Percentiles rank a stretch among this genome's conserved stretches.
phyloP scores from a whole-genome alignment of 2,113 vertebrate species.

The Anolis carolinensis region DNA sequence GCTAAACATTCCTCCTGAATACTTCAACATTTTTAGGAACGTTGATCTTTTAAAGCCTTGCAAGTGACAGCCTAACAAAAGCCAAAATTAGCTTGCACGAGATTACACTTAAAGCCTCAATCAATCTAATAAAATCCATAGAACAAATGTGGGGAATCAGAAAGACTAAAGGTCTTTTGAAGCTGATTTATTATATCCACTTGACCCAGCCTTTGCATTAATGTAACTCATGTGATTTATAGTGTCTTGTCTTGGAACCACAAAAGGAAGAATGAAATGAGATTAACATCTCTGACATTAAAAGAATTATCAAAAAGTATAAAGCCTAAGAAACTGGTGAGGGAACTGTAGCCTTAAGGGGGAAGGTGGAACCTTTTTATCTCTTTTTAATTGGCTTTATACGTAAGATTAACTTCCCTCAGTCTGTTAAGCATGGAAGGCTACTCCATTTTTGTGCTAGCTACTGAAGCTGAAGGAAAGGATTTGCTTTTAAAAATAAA shows the following conservation, averaged over 20 bases:
- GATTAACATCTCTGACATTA: conserved; percentile 45
- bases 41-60: conserved; percentile 11
- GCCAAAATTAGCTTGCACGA: conserved; percentile 25
- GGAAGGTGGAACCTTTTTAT: background rate
- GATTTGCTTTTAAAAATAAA: background rate
- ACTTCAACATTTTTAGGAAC: conserved; percentile 17
- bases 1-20: conserved; percentile 22
- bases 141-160: conserved; percentile 27
- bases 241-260: conserved; percentile 18
- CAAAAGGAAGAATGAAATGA: conserved; percentile 17
- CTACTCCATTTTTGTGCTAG: conserved; percentile 1
- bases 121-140: conserved; percentile 31
- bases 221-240: conserved; percentile 40
- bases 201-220: conserved; percentile 34
- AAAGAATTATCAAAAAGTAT: conserved; percentile 31
- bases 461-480: background rate
- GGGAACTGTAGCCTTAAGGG: background rate
- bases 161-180: conserved; percentile 27
- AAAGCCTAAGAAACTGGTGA: conserved; percentile 1
- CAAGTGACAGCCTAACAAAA: conserved; percentile 25
- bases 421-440: conserved; percentile 5
- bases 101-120: conserved; percentile 40
- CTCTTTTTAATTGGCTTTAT: conserved; percentile 39
- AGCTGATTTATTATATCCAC: conserved; percentile 39
- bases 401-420: conserved; percentile 27